These are phyloP conservation scores for Puma concolor DNA, from an alignment of 2,113 vertebrate genomes.

Conservation along the genomic window DNA sequence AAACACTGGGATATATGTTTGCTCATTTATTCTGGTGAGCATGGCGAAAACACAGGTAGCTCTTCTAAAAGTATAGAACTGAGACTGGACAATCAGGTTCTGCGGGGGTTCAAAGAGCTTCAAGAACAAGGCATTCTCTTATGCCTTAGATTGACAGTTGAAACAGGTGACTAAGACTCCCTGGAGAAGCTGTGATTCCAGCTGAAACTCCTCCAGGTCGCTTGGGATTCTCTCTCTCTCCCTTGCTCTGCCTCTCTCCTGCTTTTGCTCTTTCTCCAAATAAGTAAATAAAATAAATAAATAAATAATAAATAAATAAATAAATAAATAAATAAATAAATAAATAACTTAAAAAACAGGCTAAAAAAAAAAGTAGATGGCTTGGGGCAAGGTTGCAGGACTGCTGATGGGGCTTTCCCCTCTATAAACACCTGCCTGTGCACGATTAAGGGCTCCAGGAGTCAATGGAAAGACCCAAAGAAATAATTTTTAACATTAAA, in stretches of 20 bases:
- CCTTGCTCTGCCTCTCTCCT: too few relatives aligned
- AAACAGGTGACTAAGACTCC: conserved; percentile 90
- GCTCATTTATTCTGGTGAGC: conserved; percentile 88
- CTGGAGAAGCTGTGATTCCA: conserved; percentile 89
- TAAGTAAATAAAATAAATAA: too few relatives aligned
- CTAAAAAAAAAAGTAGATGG: too few relatives aligned
- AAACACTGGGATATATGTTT: conserved; percentile 89
- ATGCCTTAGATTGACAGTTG: conserved; percentile 91
- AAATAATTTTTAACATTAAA: neutral
- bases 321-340: too few relatives aligned
- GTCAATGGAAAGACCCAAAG: neutral
- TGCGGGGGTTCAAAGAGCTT: conserved; percentile 91
- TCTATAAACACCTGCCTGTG: fast-evolving
- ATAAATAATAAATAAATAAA: too few relatives aligned
- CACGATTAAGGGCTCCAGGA: neutral
- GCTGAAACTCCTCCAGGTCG: conserved; percentile 88
- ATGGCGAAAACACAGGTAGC: conserved; percentile 90
- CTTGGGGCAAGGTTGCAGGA: too few relatives aligned
- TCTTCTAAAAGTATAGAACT: conserved; percentile 90
- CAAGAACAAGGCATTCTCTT: conserved; percentile 89
- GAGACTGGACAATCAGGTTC: conserved; percentile 90
- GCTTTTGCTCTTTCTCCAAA: too few relatives aligned
- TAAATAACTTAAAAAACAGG: too few relatives aligned
- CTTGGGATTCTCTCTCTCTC: too few relatives aligned
- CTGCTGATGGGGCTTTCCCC: neutral